Evolutionary conservation across 2,113 vertebrate species (phyloP), one percentile per base, ranked within the genome.

Genomic region (Etia nguti): DNA sequence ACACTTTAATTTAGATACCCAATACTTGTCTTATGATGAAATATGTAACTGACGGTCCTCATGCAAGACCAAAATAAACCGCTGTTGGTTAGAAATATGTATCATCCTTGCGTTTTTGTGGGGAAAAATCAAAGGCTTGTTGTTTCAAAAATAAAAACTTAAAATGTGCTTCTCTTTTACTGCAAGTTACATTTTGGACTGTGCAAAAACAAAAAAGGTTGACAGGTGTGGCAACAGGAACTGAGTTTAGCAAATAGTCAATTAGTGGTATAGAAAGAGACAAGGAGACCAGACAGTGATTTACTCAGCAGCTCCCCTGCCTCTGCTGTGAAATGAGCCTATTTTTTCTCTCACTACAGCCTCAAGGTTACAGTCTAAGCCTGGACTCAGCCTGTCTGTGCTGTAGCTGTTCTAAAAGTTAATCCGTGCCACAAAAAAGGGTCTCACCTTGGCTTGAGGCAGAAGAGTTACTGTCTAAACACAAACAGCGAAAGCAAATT

Each of bases 221-320:
- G 46, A 77, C 46, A 77, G 26, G 50, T 77, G 26, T 50, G 26
- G 46, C 46, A 34, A 77, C 46, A n/a, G 73, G 73, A 77, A 77
- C 73, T 52, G 73, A 77, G 73, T 77, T 77, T 77, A 77, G 73
- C 46, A 77, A 77, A 77, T 77, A 77, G 26, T 77, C 73, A 77
- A 77, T 77, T 77, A 34, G 80, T 70, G 85, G 60, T 68, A 16
- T 36, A 55, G 88, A 80, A 56, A 36, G 70, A 50, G 52, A 82
- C 54, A 5, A 18, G 34, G 79, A 56, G 79, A 87, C 20, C 79
- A 90, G 81, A 81, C 84, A 18, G 81, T 24, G 77, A 90, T 92
- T 89, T 79, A 81, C 24, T 65, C 46, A 46, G 12, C 81, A 36
- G 57, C 85, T 83, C 31, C 82, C 48, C 68, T 70, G 85, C 48